phyloP scores from a whole-genome alignment of 2,797 vertebrate species.

The Cirrhinus molitorella region DNA sequence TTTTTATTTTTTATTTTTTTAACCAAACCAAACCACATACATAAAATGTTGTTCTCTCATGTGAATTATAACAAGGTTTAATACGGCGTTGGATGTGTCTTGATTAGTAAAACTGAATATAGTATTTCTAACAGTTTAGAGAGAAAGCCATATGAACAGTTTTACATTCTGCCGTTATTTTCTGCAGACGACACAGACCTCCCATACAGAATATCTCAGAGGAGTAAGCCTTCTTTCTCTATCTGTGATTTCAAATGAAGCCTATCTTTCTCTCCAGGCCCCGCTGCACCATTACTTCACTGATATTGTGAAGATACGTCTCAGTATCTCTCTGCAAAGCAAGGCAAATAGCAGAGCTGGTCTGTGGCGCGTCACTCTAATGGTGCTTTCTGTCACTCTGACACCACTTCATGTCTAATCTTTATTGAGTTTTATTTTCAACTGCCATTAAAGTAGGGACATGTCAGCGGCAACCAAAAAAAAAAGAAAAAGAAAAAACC shows the following conservation, averaged over 20 bases:
- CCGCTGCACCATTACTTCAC: conserved; percentile 29
- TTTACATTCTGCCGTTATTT: conserved; percentile 7
- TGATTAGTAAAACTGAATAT: not conserved
- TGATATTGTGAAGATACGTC: conserved; percentile 58
- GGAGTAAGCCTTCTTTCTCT: conserved; percentile 12
- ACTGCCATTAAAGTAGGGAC: conserved; percentile 58
- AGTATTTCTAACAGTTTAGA: not conserved
- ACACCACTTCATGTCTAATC: conserved; percentile 57
- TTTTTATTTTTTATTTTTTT: too few species aligned
- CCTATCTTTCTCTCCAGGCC: conserved; percentile 47
- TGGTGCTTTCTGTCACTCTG: conserved; percentile 65
- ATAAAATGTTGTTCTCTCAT: not conserved
- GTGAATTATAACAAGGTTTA: not conserved
- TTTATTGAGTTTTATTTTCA: conserved; percentile 64
- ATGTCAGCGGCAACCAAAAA: conserved; percentile 39
- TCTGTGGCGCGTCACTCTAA: conserved; percentile 49
- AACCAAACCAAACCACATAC: not conserved
- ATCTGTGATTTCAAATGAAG: conserved; percentile 58
- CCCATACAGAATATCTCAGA: conserved; percentile 3
- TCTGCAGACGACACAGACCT: not conserved
- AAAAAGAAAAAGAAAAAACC: too few species aligned
- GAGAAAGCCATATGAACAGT: not conserved
- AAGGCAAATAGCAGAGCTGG: conserved; percentile 55
- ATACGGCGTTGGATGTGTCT: not conserved
- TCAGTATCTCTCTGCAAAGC: conserved; percentile 58